Evolutionary conservation across 2,888 invertebrate genomes (phyloP).

Genomic region (Ceramica pisi): DNA sequence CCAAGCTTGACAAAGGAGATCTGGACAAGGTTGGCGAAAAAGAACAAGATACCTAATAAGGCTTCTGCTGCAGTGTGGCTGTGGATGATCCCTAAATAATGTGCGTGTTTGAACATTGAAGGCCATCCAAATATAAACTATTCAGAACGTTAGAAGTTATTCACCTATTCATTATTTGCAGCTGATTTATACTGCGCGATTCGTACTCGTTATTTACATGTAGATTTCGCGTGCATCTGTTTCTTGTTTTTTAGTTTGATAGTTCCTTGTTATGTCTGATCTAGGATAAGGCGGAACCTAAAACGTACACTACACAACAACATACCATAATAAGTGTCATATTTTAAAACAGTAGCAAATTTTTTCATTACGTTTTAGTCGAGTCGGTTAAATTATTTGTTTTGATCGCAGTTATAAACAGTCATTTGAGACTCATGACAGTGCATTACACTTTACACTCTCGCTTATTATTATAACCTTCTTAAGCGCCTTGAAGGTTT

Average conservation of each 20-base stretch:
- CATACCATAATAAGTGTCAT: neutral
- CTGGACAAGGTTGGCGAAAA: neutral
- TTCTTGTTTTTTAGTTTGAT: conserved; percentile 15
- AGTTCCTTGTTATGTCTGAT: neutral
- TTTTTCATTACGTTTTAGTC: conserved; percentile 12
- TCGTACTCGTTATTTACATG: conserved; percentile 1
- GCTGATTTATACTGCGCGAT: conserved; percentile 16
- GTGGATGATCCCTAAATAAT: neutral
- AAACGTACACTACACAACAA: no score
- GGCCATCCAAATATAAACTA: conserved; percentile 7
- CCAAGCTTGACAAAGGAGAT: neutral
- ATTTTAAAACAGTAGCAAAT: conserved; percentile 13
- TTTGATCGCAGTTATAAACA: conserved; percentile 20
- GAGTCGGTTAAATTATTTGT: conserved; percentile 25
- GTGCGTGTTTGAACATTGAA: neutral
- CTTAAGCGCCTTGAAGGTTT: conserved; percentile 38
- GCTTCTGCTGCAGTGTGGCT: neutral
- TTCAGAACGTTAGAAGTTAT: conserved; percentile 1
- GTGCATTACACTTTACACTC: conserved; percentile 19
- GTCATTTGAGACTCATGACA: conserved; percentile 23
- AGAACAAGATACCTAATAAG: neutral
- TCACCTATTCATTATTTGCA: conserved; percentile 11
- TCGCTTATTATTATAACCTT: conserved; percentile 47
- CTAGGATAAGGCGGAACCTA: neutral
- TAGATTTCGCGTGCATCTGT: conserved; percentile 9